Evolutionary conservation across 2,113 vertebrate species (phyloP).

Genomic region (Ivindomyrus marchei): DNA sequence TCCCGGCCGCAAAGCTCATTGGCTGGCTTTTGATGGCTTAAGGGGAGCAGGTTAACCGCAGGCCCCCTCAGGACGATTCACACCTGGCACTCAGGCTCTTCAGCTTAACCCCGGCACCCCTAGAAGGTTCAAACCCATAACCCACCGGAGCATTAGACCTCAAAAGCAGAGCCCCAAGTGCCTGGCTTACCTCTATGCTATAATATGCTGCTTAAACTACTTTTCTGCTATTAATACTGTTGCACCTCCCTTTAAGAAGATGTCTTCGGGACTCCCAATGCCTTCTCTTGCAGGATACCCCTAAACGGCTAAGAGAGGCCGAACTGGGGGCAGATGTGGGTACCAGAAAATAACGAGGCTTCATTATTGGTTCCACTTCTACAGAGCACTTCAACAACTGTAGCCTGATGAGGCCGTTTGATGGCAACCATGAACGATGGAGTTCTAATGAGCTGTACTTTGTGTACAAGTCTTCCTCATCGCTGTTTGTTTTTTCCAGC

Average conservation of each 20-base stretch:
- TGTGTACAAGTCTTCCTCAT: not conserved
- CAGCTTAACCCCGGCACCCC: not conserved
- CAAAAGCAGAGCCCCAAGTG: not conserved
- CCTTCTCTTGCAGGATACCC: not conserved
- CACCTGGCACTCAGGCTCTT: not conserved
- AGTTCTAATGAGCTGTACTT: not conserved
- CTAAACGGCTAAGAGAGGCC: not conserved
- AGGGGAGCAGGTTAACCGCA: not conserved
- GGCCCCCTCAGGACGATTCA: constrained; percentile 6
- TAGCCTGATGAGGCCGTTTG: not conserved
- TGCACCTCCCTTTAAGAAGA: not conserved
- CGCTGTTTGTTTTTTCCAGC: not conserved
- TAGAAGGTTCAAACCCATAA: constrained; percentile 1
- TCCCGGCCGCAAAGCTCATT: not conserved
- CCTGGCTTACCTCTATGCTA: not conserved
- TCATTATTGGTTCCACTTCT: not conserved
- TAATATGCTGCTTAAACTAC: not conserved
- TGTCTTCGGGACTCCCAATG: not conserved
- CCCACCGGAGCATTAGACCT: not conserved
- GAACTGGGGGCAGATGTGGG: not conserved
- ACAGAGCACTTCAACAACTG: not conserved
- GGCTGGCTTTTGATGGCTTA: not conserved
- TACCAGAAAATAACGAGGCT: not conserved
- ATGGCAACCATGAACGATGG: not conserved
- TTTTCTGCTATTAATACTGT: not conserved